These are phyloP conservation scores for Astyanax mexicanus DNA, from an alignment of 2,797 vertebrate species.

Conservation along the genomic window DNA sequence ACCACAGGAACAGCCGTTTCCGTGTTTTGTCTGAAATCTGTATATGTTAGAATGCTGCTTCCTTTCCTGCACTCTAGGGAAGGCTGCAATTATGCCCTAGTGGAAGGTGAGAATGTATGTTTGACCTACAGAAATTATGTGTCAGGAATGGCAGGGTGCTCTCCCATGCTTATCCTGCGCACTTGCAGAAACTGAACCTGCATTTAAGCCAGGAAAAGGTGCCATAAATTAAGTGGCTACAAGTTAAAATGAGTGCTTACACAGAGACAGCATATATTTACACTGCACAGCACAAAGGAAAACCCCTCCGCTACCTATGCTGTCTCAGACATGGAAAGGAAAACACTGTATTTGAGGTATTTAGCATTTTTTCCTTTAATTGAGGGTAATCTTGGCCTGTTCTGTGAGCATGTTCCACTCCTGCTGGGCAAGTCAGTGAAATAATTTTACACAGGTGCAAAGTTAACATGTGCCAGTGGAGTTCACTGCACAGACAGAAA, in stretches of 20 bases:
- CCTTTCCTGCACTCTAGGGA: conserved; percentile 42
- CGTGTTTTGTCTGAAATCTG: conserved; percentile 54
- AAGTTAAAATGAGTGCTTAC: conserved; percentile 16
- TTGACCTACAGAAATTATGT: conserved; percentile 24
- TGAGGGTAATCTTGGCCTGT: conserved; percentile 3
- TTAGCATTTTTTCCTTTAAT: conserved; percentile 24
- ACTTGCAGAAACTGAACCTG: background rate
- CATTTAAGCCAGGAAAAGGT: conserved; percentile 17
- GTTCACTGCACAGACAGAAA: background rate
- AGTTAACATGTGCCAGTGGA: background rate
- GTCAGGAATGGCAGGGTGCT: background rate
- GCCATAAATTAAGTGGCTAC: background rate
- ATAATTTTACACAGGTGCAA: conserved; percentile 45
- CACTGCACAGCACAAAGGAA: conserved; percentile 1
- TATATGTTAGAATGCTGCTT: conserved; percentile 42
- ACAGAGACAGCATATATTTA: conserved; percentile 15
- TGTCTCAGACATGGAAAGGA: conserved; percentile 1
- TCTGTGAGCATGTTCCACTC: background rate
- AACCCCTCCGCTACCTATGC: background rate
- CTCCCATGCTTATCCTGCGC: conserved; percentile 9
- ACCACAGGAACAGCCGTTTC: conserved; percentile 42
- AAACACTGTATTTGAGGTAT: conserved; percentile 7
- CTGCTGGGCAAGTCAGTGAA: conserved; percentile 12
- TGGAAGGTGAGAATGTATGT: conserved; percentile 35
- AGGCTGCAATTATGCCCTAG: conserved; percentile 39